Base-by-base conservation (phyloP, 2,797 vertebrate genomes). In the Enteromius paludinosus region DNA sequence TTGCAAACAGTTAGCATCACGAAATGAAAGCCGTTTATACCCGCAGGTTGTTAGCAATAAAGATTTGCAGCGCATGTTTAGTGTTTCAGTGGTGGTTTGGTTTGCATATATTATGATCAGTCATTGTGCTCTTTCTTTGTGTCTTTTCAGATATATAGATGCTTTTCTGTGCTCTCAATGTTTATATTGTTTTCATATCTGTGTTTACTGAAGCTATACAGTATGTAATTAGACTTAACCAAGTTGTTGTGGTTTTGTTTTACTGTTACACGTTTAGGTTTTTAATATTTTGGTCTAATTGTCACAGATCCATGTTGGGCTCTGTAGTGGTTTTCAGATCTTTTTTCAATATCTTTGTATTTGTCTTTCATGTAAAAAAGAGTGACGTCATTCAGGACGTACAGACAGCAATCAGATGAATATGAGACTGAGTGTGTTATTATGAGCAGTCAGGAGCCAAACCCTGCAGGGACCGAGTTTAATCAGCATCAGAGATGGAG, bases 351-450 rank as follows among this genome's bases (percentile, higher is more conserved):
- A 1, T 25, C 14, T 59, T 14, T 25, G 7, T 2, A 35, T 38
- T 23, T 41, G 62, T 77, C 5, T 62, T 45, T 41, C 8, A 41
- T 47, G 18, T 61, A 77, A 77, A 64, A 10, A 47, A 56, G 14
- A 14, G n/a, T 2, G 4, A 30, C 56, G 52, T n/a, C 74, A 64
- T 20, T 61, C 30, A 45, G 35, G 45, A 20, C 0, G 7, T 30
- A 56, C 77, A 56, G 77, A 9, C 71, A 41, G 23, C 66, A 75
- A 82, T 82, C 61, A 82, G 61, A 82, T 75, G 80, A 66, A 43
- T 75, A 68, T 33, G 23, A 82, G 56, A 65, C 41, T 59, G 82
- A 65, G 33, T 14, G 35, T 61, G 49, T 74, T 79, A 66, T 66
- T 68, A 52, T 56, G 49, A 38, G 12, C 66, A 15, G 68, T 28